A percentile compares a stretch with the other conserved stretches of the same genome.
Conservation (phyloP, 2,888 invertebrate genomes). For the Microplitis manilae region DNA sequence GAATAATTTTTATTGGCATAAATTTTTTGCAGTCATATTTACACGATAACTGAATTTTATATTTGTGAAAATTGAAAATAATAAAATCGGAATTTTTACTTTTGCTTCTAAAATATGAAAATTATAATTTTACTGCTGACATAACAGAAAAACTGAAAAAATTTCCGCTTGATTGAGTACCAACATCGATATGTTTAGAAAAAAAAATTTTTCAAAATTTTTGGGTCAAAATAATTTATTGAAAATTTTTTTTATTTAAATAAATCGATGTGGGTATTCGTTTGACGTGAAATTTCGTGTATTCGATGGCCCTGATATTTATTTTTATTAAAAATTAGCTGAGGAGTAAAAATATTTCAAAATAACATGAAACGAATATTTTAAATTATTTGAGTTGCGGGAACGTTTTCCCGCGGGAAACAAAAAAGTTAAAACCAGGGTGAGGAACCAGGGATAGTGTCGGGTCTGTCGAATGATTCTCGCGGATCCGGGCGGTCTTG, state of each 20-base stretch:
- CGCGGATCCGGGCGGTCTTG: conserved; percentile 9
- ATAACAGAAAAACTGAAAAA: background rate
- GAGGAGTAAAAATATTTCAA: background rate
- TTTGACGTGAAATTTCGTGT: background rate
- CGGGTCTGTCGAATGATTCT: background rate
- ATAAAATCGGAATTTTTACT: too few relatives aligned
- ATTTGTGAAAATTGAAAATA: too few relatives aligned
- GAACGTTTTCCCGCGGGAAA: background rate
- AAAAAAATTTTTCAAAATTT: background rate
- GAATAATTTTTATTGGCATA: background rate
- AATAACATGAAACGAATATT: background rate
- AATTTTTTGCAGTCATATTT: background rate
- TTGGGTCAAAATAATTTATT: background rate
- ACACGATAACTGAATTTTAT: too few relatives aligned
- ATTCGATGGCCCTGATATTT: too few relatives aligned
- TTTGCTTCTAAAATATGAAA: too few relatives aligned
- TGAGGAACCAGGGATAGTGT: background rate
- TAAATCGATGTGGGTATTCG: background rate
- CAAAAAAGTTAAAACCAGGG: background rate
- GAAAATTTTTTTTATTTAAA: background rate
- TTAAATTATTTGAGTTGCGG: background rate
- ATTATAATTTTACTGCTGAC: background rate
- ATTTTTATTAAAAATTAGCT: background rate
- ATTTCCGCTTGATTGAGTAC: background rate
- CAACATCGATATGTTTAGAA: background rate